Base-by-base conservation (phyloP, 1,140 invertebrate species). In the Nasonia giraulti region DNA sequence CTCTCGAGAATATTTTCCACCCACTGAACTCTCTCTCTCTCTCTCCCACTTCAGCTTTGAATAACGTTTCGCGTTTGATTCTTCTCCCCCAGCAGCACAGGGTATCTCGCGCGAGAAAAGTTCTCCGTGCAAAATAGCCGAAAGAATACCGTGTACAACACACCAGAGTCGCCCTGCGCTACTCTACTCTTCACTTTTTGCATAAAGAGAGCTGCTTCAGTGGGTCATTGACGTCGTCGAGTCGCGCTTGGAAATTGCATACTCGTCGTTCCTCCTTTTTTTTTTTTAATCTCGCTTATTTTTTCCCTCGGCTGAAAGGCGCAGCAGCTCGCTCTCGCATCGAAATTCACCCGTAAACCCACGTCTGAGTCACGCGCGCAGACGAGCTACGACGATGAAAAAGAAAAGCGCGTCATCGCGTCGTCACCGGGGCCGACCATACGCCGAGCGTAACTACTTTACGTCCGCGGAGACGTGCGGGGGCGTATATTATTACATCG, bases 381-480 rank as follows among this genome's bases (percentile, higher is more conserved):
- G 33, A 37, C 33, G 33, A 44, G 37, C 37, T 27, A 40, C 40
- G 7, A 1, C 17, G n/a, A 27, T 73, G 47, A 50, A 81, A 73
- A 50, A 55, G 14, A 81, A 81, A 81, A 11, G 23, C 69, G 31
- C 40, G 40, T 44, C 40, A 44, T 44, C 40, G 40, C 40, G 8
- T 68, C 23, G 40, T 68, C 23, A 14, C 31, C 31, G 4, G 17
- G 80, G 47, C 71, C 14, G 77, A 50, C 27, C 50, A 71, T 77
- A 78, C 82, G 55, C 20, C 5, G 75, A 83, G 55, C 62, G 7
- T 83, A 50, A 78, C 82, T 83, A 83, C 81, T 75, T 40, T 55
- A 40, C 47, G 23, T 78, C 62, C 69, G 27, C 8, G 8, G 40
- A 44, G 33, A 11, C 2, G 37, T 4, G 73, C 31, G 23, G 33